Evolutionary conservation across 2,888 invertebrate species (phyloP).

Genomic region (Antheraea yamamai): DNA sequence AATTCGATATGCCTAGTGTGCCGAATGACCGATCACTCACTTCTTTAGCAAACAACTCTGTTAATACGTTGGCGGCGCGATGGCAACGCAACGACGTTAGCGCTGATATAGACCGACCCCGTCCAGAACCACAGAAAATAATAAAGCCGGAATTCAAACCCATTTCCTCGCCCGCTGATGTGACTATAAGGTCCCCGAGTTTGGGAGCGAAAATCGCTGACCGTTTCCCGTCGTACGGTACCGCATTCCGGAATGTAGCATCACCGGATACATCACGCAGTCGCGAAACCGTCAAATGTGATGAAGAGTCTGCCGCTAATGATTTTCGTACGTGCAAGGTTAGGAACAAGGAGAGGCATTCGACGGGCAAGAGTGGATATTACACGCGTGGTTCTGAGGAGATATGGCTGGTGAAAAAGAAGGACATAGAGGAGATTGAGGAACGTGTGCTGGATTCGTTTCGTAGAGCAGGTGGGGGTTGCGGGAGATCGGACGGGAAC

Average conservation of each 20-base stretch:
- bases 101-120: constrained; percentile 49
- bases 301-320: constrained; percentile 64
- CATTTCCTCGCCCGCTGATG: constrained; percentile 65
- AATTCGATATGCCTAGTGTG: constrained; percentile 55
- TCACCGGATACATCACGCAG: constrained; percentile 56
- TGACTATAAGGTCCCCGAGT: constrained; percentile 73
- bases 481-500: constrained; percentile 37
- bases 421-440: constrained; percentile 76
- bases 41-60: constrained; percentile 38
- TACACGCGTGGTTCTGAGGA: constrained; percentile 76
- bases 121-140: constrained; percentile 70
- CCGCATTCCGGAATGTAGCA: constrained; percentile 76
- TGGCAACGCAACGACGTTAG: constrained; percentile 58
- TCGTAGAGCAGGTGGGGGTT: constrained; percentile 62
- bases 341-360: constrained; percentile 67
- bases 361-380: constrained; percentile 74
- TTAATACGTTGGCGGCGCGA: constrained; percentile 42
- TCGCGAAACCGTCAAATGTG: constrained; percentile 43
- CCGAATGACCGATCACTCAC: constrained; percentile 33
- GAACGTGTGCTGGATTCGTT: constrained; percentile 74
- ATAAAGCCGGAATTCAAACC: constrained; percentile 76
- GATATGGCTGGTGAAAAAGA: constrained; percentile 79
- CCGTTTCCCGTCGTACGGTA: constrained; percentile 74
- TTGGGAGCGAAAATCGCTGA: constrained; percentile 69
- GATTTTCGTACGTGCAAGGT: constrained; percentile 67